These are phyloP conservation scores for Tolypeutes matacus DNA, from an alignment of 2,797 vertebrate species.

Conservation along the genomic window DNA sequence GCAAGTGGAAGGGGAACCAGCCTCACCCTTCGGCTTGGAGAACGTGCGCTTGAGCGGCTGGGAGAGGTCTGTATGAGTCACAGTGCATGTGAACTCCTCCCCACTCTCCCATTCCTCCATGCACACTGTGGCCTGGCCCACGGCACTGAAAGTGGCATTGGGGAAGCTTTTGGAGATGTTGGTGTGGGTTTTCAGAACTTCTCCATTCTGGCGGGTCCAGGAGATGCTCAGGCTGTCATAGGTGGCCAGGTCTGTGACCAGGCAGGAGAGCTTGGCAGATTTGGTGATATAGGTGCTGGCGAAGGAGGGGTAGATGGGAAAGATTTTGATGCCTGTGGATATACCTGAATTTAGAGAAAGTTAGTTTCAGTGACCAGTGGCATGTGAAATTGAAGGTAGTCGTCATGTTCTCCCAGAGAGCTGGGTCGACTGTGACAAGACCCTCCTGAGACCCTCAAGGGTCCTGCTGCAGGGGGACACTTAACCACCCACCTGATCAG, in stretches of 20 bases:
- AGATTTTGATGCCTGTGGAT: background rate
- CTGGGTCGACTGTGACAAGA: rapidly evolving
- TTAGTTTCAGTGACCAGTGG: rapidly evolving
- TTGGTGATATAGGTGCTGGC: slow-evolving; percentile 64
- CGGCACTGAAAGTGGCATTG: slow-evolving; percentile 46
- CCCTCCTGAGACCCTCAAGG: background rate
- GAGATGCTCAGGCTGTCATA: background rate
- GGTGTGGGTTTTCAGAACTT: background rate
- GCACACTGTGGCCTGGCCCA: slow-evolving; percentile 69
- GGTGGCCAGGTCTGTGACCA: slow-evolving; percentile 73
- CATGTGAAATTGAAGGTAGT: background rate
- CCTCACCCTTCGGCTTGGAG: slow-evolving; percentile 70
- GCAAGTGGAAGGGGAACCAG: too few species aligned
- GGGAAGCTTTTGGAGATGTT: background rate
- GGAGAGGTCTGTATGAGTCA: slow-evolving; percentile 72
- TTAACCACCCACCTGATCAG: too few species aligned
- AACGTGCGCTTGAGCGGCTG: background rate
- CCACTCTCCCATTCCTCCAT: slow-evolving; percentile 80
- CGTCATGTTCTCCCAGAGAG: rapidly evolving
- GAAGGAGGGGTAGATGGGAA: slow-evolving; percentile 66
- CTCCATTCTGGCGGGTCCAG: slow-evolving; percentile 61
- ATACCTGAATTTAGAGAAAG: background rate
- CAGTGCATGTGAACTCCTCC: slow-evolving; percentile 69
- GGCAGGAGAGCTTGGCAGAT: slow-evolving; percentile 81
- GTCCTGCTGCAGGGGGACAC: background rate